Evolutionary conservation across 2,113 vertebrate species (phyloP), one percentile per base, ranked within the genome.

Genomic region (Thalassoma bifasciatum): DNA sequence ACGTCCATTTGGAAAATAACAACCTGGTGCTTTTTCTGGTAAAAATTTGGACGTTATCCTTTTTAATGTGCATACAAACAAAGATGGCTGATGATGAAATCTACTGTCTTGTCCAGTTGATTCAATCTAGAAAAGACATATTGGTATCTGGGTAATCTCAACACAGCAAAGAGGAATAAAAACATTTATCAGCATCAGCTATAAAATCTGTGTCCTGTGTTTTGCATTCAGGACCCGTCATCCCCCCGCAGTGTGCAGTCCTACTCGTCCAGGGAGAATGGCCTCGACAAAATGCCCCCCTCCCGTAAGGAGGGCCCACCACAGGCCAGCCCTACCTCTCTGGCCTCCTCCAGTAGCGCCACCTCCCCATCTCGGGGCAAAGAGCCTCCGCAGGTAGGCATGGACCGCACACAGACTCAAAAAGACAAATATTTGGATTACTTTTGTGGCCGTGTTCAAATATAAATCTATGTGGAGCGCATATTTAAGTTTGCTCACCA

Each of bases 201-300:
- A 8, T 24, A 36, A 53, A 8, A 56, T 13, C 6, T 37, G 57
- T 30, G 14, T 10, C 47, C 0, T 50, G 22, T 38, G n/a, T 71
- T 73, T 59, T 24, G 0, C 36, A 7, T 61, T 34, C 90, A 97
- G 96, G 96, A 97, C 76, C 96, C 96, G 0, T 95, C 96, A 1
- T 97, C 96, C 44, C 96, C 96, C 0, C 95, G 92, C 88, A 97
- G 96, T 0, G 95, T 96, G 71, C 95, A 96, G 83, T 97, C 96
- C 12, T 96, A 96, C 90, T 97, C 96, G 0, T 96, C 96, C 26
- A 94, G 96, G 73, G 96, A 97, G 86, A 97, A 97, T 0, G 96
- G 95, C 19, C 81, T 95, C 67, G 96, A 97, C 83, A 97, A 97
- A 89, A 90, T 93, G 7, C 90, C 94, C 0, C 83, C 93, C 0